These are phyloP conservation scores for Dusona sp. DNA, from an alignment of 2,888 invertebrate genomes.

Conservation along the genomic window DNA sequence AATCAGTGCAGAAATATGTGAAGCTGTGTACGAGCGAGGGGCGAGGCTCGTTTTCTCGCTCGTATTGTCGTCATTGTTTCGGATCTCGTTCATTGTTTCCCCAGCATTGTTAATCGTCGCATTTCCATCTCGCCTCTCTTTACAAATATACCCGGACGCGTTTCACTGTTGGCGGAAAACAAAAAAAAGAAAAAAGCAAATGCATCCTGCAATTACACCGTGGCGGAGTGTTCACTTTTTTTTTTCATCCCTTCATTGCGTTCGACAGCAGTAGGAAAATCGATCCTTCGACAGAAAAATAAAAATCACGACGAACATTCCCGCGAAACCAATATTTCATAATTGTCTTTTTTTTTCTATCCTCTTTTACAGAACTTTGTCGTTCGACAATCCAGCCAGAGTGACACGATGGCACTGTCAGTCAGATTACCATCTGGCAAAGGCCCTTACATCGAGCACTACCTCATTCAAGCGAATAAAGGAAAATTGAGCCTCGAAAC, in stretches of 20 bases:
- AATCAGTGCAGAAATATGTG: slow-evolving; percentile 78
- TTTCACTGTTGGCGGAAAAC: slow-evolving; percentile 43
- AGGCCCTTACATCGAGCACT: slow-evolving; percentile 97
- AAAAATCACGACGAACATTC: background rate
- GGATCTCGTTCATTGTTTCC: slow-evolving; percentile 79
- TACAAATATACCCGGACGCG: slow-evolving; percentile 63
- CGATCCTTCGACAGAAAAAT: slow-evolving; percentile 15
- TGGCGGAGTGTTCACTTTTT: slow-evolving; percentile 12
- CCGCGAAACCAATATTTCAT: background rate
- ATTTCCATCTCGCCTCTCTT: slow-evolving; percentile 66
- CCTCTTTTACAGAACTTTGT: slow-evolving; percentile 92
- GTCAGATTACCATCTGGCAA: slow-evolving; percentile 94
- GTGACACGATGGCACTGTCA: slow-evolving; percentile 97
- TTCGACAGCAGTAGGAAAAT: slow-evolving; percentile 22
- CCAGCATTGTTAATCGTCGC: slow-evolving; percentile 79
- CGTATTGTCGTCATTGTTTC: slow-evolving; percentile 78
- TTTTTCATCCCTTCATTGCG: slow-evolving; percentile 23
- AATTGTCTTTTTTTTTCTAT: slow-evolving; percentile 57
- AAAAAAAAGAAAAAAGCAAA: slow-evolving; percentile 74
- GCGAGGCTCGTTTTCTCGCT: slow-evolving; percentile 68
- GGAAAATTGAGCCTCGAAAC: slow-evolving; percentile 95
- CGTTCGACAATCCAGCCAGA: slow-evolving; percentile 96
- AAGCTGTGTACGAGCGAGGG: slow-evolving; percentile 71
- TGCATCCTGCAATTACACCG: slow-evolving; percentile 78
- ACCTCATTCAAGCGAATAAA: slow-evolving; percentile 94